Percentiles rank a stretch among this genome's conserved stretches.
Evolutionary conservation across 2,888 invertebrate species (phyloP).

Genomic region (Teleogryllus oceanicus): DNA sequence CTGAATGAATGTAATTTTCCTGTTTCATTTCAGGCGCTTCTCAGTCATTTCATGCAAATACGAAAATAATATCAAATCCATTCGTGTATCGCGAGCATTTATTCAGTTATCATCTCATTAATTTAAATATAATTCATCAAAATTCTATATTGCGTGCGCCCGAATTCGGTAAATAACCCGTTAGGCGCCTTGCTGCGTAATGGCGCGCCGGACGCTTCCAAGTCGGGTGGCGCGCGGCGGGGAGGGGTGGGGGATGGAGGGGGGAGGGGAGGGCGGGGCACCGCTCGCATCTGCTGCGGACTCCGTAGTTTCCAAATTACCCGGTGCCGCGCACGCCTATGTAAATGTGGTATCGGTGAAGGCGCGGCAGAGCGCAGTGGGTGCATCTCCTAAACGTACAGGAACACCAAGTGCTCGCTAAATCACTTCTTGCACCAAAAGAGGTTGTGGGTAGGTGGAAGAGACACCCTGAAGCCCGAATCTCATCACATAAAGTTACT

Average conservation of each 20-base stretch:
- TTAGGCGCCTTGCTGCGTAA: background rate
- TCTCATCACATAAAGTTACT: too few species aligned
- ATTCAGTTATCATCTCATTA: conserved; percentile 1
- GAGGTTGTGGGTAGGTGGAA: too few species aligned
- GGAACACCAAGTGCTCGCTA: too few species aligned
- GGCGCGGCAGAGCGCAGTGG: too few species aligned
- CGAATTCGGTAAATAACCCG: background rate
- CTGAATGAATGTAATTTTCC: background rate
- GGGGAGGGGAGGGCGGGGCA: too few species aligned
- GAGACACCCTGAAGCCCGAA: too few species aligned
- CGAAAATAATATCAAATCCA: background rate
- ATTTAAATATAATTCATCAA: background rate
- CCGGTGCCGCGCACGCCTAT: background rate
- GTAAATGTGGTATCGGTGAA: background rate
- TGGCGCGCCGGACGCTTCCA: background rate
- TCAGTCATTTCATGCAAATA: background rate
- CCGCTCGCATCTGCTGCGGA: too few species aligned
- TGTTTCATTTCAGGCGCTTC: background rate
- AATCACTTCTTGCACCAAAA: too few species aligned
- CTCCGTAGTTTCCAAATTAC: background rate
- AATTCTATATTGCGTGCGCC: background rate
- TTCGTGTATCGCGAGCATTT: background rate
- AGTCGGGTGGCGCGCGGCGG: too few species aligned
- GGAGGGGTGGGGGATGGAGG: too few species aligned
- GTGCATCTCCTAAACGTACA: too few species aligned